These are phyloP conservation scores for Temnothorax rugatulus DNA, from an alignment of 2,888 invertebrate species.

Conservation along the genomic window DNA sequence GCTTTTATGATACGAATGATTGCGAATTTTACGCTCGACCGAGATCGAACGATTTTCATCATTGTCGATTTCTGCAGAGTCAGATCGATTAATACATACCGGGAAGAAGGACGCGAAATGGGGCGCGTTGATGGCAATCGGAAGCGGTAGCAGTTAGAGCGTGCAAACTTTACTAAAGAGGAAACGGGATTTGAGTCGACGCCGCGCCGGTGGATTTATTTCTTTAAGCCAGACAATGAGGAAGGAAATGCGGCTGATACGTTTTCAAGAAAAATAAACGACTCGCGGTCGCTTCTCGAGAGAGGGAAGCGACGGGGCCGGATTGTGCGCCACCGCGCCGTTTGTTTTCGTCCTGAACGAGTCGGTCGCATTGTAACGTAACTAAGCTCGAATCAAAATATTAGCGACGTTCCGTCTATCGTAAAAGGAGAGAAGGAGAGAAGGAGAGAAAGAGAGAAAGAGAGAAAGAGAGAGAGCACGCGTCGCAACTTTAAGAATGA, in stretches of 20 bases:
- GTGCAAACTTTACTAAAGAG: slow-evolving; percentile 42
- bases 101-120: not conserved
- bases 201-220: slow-evolving; percentile 77
- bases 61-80: not conserved
- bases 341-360: slow-evolving; percentile 75
- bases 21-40: not conserved
- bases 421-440: not conserved
- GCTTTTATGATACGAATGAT: not conserved
- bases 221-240: slow-evolving; percentile 81
- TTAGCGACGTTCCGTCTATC: slow-evolving; percentile 23
- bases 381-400: slow-evolving; percentile 70
- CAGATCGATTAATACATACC: not conserved
- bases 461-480: not conserved
- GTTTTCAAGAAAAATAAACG: slow-evolving; percentile 83
- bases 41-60: not conserved
- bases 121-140: slow-evolving; percentile 2
- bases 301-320: slow-evolving; percentile 60
- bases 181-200: slow-evolving; percentile 64
- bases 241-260: slow-evolving; percentile 82
- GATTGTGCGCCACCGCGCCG: slow-evolving; percentile 62
- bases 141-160: slow-evolving; percentile 8
- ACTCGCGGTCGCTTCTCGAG: slow-evolving; percentile 61
- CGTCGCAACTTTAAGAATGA: slow-evolving; percentile 15
- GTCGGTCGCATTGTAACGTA: slow-evolving; percentile 72
- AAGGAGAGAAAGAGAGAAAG: not conserved